Base-by-base conservation (phyloP, 2,797 vertebrate genomes). In the Pempheris klunzingeri region DNA sequence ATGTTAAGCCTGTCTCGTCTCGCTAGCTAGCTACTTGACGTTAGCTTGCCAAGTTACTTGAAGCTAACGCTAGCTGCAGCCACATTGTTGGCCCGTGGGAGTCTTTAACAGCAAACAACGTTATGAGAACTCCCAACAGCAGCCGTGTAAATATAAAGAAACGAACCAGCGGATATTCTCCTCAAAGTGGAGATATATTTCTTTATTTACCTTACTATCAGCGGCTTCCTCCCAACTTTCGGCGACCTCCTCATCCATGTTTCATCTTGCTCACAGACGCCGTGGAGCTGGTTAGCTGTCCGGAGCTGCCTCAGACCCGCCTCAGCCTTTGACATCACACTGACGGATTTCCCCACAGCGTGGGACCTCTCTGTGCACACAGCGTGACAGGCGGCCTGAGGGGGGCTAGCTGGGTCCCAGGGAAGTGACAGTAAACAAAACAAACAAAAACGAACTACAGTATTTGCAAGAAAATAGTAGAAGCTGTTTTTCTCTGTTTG, bases 191-290 rank as follows among this genome's bases (percentile, higher is more conserved):
- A 50, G 3, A 2, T 32, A 13, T 2, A 4, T 2, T 60, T 74
- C 1, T 2, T 22, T 20, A 70, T 93, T 97, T 94, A 98, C 97
- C 96, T 96, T 96, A 78, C 96, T 96, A 84, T 97, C 97, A 83
- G 95, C 96, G 84, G 97, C 96, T 94, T 97, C 96, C 92, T 97
- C 97, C 97, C 97, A 97, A 95, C 96, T 98, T 94, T 97, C 96
- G 63, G 96, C 95, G 92, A 97, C 94, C 95, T 97, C 97, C 92
- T 97, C 97, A 94, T 98, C 97, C 97, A 98, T 98, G 94, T 96
- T 96, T 94, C 92, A 92, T 91, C 84, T 93, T 91, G 87, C 91
- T 85, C 71, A 81, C 59, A 88, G 91, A 86, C 86, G 90, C 90
- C 78, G 85, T 58, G 57, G 67, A 75, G 74, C 22, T 49, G 18